Evolutionary conservation across 2,113 vertebrate genomes (phyloP).

Genomic region (Notarius lentiginosus): DNA sequence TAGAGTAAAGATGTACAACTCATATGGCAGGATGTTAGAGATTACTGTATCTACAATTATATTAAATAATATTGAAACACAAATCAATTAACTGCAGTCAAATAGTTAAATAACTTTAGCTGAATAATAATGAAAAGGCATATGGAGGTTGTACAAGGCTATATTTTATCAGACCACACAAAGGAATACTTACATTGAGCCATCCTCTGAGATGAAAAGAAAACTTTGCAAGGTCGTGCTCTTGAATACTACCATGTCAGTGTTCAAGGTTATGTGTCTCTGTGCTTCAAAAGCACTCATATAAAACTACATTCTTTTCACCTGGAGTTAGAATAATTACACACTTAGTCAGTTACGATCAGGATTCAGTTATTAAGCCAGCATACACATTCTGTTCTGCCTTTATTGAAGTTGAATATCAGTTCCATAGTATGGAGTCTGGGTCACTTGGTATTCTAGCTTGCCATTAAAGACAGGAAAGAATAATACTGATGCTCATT

Average conservation of each 20-base stretch:
- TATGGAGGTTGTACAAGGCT: background rate
- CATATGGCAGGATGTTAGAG: background rate
- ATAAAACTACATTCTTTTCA: constrained; percentile 5
- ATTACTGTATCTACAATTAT: background rate
- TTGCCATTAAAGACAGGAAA: constrained; percentile 43
- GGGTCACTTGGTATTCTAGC: constrained; percentile 40
- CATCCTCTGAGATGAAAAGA: constrained; percentile 20
- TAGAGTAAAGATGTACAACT: background rate
- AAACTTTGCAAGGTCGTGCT: constrained; percentile 30
- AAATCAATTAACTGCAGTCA: background rate
- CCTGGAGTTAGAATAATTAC: constrained; percentile 32
- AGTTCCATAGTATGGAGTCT: constrained; percentile 13
- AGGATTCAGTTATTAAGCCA: constrained; percentile 40
- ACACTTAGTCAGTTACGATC: constrained; percentile 42
- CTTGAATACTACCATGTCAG: constrained; percentile 29
- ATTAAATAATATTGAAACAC: background rate
- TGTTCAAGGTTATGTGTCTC: constrained; percentile 28
- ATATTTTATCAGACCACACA: constrained; percentile 18
- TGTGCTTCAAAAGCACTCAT: background rate
- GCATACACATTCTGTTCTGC: constrained; percentile 13
- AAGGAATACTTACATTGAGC: constrained; percentile 16
- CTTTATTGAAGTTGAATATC: constrained; percentile 34
- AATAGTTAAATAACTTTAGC: background rate
- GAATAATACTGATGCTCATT: constrained; percentile 42
- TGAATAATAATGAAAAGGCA: constrained; percentile 15